Evolutionary conservation across 2,113 vertebrate species (phyloP), one percentile per base, ranked within the genome.

Genomic region (Amphilophus citrinellus): DNA sequence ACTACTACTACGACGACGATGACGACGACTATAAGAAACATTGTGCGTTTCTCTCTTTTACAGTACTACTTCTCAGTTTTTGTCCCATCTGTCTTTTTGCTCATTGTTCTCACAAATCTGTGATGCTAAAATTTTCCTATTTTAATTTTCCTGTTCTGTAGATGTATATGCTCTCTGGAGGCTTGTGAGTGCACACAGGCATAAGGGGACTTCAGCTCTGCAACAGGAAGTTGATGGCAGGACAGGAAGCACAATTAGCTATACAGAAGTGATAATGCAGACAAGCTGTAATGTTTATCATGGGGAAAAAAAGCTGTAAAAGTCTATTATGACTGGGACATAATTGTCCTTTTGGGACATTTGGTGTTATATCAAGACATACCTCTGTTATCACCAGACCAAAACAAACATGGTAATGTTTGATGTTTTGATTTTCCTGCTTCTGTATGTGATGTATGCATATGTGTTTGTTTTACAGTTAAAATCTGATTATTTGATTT

Each of bases 401-500:
- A 90, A 87, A 79, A 65, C 68, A 91, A 93, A 92, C 86, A 83
- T 11, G 15, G 42, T 15, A 13, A 75, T 84, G 76, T 93, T 94
- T 88, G 82, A 89, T 87, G 84, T 93, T 91, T 86, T 32, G 57
- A 24, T 82, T 87, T 82, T 65, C 75, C 35, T 22, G 35, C 75
- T n/a, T 83, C 53, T 87, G 84, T 71, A 59, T 66, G 66, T 79
- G 11, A 32, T 61, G 59, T 76, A 30, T 83, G 76, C 59, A 32
- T 68, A 44, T 58, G 42, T 90, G 80, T 93, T 91, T 92, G 88
- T 87, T 90, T 86, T 79, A 84, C 35, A 63, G 32, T 53, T 61
- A 2, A 59, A 75, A 84, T 86, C 63, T 86, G 91, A 93, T 92
- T 76, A 84, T 92, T 87, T 86, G 37, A 88, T 81, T 81, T 87